phyloP scores from a whole-genome alignment of 2,888 invertebrate genomes.

The Endomychus coccineus region DNA sequence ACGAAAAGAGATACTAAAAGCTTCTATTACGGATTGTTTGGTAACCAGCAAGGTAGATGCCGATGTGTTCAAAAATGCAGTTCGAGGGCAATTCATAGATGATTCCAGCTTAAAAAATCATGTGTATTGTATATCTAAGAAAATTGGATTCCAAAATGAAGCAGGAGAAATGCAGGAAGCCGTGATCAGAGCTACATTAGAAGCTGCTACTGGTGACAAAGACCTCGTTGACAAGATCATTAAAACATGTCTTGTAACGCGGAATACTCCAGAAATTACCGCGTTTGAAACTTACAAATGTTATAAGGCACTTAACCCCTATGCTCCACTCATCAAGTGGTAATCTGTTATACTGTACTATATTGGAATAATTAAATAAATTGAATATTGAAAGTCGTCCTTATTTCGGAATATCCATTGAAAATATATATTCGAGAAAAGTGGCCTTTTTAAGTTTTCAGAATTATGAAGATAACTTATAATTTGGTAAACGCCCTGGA shows the following conservation, averaged over 20 bases:
- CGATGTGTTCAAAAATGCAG: conserved; percentile 34
- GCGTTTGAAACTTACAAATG: conserved; percentile 46
- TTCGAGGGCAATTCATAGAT: conserved; percentile 46
- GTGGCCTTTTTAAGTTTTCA: too few relatives aligned
- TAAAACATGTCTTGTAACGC: conserved; percentile 21
- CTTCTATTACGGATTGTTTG: conserved; percentile 26
- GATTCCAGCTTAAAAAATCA: conserved; percentile 46
- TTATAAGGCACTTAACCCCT: too few relatives aligned
- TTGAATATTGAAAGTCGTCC: too few relatives aligned
- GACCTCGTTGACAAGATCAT: conserved; percentile 33
- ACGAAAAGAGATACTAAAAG: conserved; percentile 24
- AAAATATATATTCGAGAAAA: too few relatives aligned
- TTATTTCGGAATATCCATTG: too few relatives aligned
- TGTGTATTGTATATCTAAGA: conserved; percentile 46
- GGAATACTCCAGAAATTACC: conserved; percentile 37
- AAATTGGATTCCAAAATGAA: conserved; percentile 44
- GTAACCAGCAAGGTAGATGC: conserved; percentile 36
- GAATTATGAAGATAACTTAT: too few relatives aligned
- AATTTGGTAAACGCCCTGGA: too few relatives aligned
- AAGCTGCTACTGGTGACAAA: conserved; percentile 40
- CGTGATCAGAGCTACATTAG: conserved; percentile 41
- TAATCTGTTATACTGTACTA: too few relatives aligned
- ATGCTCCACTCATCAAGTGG: too few relatives aligned
- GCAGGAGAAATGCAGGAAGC: conserved; percentile 33
- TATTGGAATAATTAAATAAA: too few relatives aligned